A percentile compares a stretch with the other conserved stretches of the same genome.
Conservation (phyloP, 2,797 vertebrate species). For the Trichosurus vulpecula region DNA sequence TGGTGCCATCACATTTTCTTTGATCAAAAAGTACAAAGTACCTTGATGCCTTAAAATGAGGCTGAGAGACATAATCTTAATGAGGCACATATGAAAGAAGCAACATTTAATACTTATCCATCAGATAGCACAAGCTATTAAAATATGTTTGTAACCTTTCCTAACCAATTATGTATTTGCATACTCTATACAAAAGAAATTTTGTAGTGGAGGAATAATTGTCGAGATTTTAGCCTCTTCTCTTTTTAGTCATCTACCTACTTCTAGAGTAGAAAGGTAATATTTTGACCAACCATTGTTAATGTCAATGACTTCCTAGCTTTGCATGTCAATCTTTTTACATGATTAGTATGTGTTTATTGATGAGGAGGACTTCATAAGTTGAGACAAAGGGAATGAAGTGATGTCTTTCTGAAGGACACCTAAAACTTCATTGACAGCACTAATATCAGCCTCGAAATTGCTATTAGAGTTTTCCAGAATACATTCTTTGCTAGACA, state of each 20-base stretch:
- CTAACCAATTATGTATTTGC: conserved; percentile 82
- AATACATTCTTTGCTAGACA: conserved; percentile 59
- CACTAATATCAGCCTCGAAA: conserved; percentile 39
- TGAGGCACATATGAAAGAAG: neutral
- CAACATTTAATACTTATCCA: conserved; percentile 18
- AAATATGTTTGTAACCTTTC: conserved; percentile 81
- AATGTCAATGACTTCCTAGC: conserved; percentile 57
- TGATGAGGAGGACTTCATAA: conserved; percentile 70
- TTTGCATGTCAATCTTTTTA: conserved; percentile 32
- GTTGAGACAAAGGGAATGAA: conserved; percentile 56
- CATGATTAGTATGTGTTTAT: conserved; percentile 61
- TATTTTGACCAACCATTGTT: conserved; percentile 62
- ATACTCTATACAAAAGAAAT: conserved; percentile 78
- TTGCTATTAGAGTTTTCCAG: conserved; percentile 14
- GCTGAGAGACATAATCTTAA: conserved; percentile 76
- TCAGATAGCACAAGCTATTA: conserved; percentile 71
- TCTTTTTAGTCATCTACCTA: conserved; percentile 65
- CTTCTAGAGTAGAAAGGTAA: conserved; percentile 62
- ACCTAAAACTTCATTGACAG: conserved; percentile 70
- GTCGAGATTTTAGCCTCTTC: conserved; percentile 50
- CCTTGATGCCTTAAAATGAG: conserved; percentile 80
- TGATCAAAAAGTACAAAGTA: conserved; percentile 84
- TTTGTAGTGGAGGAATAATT: conserved; percentile 77
- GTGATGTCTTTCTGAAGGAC: conserved; percentile 56
- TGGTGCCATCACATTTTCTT: conserved; percentile 81